phyloP scores from a whole-genome alignment of 30 jellyfish, hydroid and myxozoan genomes.

The Catostylus mosaicus region DNA sequence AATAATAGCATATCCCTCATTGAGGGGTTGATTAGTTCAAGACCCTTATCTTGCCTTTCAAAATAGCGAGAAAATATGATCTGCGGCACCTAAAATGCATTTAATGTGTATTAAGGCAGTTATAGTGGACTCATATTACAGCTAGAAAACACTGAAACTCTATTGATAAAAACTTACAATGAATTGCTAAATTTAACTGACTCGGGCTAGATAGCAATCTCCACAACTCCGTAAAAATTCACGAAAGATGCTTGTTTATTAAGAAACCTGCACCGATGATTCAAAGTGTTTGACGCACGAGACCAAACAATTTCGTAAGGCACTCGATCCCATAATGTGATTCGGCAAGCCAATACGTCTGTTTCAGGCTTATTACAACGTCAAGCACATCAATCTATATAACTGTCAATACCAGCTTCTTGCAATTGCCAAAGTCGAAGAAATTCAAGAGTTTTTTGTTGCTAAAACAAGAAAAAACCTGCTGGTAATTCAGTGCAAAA shows the following conservation, averaged over 20 bases:
- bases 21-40: too few species aligned
- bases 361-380: not conserved
- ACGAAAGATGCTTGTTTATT: not conserved
- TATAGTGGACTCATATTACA: too few species aligned
- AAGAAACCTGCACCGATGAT: not conserved
- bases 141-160: too few species aligned
- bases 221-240: not conserved
- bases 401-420: not conserved
- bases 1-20: too few species aligned
- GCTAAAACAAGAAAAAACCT: constrained; percentile 9
- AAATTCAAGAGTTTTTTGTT: constrained; percentile 8
- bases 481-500: not conserved
- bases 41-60: too few species aligned
- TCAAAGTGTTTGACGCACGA: not conserved
- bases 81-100: too few species aligned
- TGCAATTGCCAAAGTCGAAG: not conserved
- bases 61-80: too few species aligned
- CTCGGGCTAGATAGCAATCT: not conserved
- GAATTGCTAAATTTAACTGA: not conserved
- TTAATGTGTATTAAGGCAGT: too few species aligned
- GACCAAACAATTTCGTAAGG: not conserved
- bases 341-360: not conserved
- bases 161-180: too few species aligned
- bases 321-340: not conserved
- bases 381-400: not conserved